Evolutionary conservation across 2,797 vertebrate genomes (phyloP), one percentile per base, ranked within the genome.

Genomic region (Acomys russatus): DNA sequence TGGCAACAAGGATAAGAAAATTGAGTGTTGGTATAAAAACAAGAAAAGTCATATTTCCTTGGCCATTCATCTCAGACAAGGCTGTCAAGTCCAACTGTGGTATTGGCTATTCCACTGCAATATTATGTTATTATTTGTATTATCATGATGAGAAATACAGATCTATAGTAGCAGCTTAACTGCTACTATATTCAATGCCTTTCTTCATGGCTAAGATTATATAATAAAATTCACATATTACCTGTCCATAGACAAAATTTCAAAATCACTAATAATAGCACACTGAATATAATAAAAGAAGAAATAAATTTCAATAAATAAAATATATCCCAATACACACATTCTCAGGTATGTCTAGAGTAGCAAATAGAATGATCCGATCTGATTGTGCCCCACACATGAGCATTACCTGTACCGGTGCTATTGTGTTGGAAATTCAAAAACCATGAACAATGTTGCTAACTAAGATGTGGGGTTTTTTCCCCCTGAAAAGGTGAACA

Each of bases 401-500:
- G 92, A 56, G 85, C 25, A 51, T 23, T 85, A 71, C 86, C 73
- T 70, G 77, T 89, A 28, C n/a, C 18, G 44, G 59, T 68, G 77
- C 76, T 87, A 84, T 93, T 54, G 87, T 10, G 30, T 6, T 84
- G 83, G 83, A 25, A 51, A 23, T 51, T 66, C 79, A 61, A 66
- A 87, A 14, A 87, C 70, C 59, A 61, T 15, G 77, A 89, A 14
- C n/a, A 35, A 28, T 56, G 33, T n/a, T 92, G 77, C 56, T 96
- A 82, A 90, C 38, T 49, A 61, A 84, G 91, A 78, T n/a, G 56
- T 56, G 59, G 87, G 25, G 4, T 28, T 59, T 1, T 38, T 59
- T 78, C 92, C 68, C 84, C 93, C 77, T 91, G 84, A 90, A 94
- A 94, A 77, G 28, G 35, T 83, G 49, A 96, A 90, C 71, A 77